Evolutionary conservation across 2,113 vertebrate species (phyloP), one percentile per base, ranked within the genome.

Genomic region (Loxodonta africana): DNA sequence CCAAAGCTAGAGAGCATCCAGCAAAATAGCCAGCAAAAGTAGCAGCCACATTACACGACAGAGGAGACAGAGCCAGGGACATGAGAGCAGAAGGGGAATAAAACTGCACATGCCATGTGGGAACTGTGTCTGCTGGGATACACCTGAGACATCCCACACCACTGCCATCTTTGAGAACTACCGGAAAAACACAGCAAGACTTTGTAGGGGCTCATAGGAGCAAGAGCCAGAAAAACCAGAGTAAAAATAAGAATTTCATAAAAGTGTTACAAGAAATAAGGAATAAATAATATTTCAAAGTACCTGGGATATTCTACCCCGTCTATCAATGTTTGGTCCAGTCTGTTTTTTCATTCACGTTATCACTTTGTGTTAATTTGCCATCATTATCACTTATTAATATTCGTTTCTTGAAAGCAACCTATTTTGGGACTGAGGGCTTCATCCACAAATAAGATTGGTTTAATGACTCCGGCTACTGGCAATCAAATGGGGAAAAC

Each of bases 331-430:
- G 63, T 84, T 96, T 48, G 60, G 76, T 80, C 48, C 73, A 67
- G 7, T 63, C 67, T 51, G 6, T 60, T 83, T 57, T 57, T 91
- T 15, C 20, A 0, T 93, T 89, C 94, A 90, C 63, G 81, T 90
- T 92, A 84, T 82, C n/a, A 65, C 62, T 82, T 92, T 85, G 77
- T 41, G 76, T 78, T 93, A 17, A 91, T 91, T 94, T 90, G 74
- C 87, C 93, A 94, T 94, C 88, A 88, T 90, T 91, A 96, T 84
- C 92, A 77, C 63, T 95, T 82, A 91, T 30, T 62, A 77, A 90
- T 57, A 96, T 37, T 96, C 83, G 51, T 84, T 83, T 93, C 71
- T 91, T 95, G 81, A 97, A 95, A 96, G 86, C 91, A 73, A 69
- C 63, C 93, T 96, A 41, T 86, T 89, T 89, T 0, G 25, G 87